Conservation (phyloP, 1,140 invertebrate genomes). For the Lysiphlebus fabarum region DNA sequence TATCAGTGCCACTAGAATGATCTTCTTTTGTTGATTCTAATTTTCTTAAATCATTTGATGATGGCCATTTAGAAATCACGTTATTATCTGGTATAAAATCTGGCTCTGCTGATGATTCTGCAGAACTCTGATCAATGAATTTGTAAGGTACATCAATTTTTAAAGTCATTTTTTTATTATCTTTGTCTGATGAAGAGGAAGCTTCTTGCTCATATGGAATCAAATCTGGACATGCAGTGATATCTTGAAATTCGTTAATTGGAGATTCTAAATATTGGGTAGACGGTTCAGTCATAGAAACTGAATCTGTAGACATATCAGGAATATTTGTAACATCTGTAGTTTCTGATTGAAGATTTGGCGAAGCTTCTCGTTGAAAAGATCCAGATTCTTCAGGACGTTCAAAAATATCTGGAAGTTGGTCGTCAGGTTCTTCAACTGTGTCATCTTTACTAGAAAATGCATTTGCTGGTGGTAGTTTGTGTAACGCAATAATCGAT, state of each 20-base stretch:
- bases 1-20: conserved; percentile 24
- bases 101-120: conserved; percentile 37
- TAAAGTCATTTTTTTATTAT: conserved; percentile 9
- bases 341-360: conserved; percentile 46
- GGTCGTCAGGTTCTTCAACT: conserved; percentile 67
- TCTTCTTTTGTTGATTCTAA: conserved; percentile 14
- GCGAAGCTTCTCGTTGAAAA: conserved; percentile 34
- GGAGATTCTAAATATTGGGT: conserved; percentile 50
- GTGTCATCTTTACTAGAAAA: conserved; percentile 87
- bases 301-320: conserved; percentile 46
- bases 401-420: conserved; percentile 34
- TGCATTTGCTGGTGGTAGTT: conserved; percentile 75
- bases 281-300: conserved; percentile 50
- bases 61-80: conserved; percentile 9
- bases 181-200: conserved; percentile 22
- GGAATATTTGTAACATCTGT: conserved; percentile 45
- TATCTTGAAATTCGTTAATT: conserved; percentile 48
- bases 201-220: conserved; percentile 45
- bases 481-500: conserved; percentile 73
- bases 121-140: conserved; percentile 50
- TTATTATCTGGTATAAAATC: conserved; percentile 35
- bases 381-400: conserved; percentile 27
- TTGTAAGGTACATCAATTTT: conserved; percentile 39
- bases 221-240: conserved; percentile 39
- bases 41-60: conserved; percentile 16